Evolutionary conservation across 2,888 invertebrate genomes (phyloP).

Genomic region (Morinoia aosen): DNA sequence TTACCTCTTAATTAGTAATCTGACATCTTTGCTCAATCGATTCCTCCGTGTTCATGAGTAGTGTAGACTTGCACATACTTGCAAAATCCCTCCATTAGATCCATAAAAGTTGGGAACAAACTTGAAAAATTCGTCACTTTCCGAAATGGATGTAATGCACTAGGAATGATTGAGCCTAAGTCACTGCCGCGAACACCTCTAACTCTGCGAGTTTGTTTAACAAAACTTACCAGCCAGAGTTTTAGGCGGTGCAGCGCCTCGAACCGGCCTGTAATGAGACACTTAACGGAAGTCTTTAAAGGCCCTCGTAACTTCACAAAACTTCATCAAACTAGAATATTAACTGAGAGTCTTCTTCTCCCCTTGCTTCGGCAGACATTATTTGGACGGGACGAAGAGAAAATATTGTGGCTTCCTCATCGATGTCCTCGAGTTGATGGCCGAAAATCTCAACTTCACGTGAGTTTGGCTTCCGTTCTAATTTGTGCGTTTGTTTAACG

Average conservation of each 20-base stretch:
- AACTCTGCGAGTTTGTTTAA: constrained; percentile 19
- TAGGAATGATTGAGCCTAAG: neutral
- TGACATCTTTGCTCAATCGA: no score
- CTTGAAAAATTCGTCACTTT: no score
- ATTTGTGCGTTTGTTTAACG: neutral
- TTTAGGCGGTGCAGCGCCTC: neutral
- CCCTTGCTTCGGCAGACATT: neutral
- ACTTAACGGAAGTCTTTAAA: constrained; percentile 39
- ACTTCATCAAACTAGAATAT: constrained; percentile 30
- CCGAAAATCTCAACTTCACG: neutral
- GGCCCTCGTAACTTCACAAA: neutral
- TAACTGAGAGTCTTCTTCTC: constrained; percentile 19
- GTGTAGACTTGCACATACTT: no score
- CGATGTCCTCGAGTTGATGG: neutral
- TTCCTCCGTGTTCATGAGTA: no score
- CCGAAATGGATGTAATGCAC: neutral
- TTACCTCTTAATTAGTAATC: no score
- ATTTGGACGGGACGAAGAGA: neutral
- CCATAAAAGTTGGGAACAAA: no score
- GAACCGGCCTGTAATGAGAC: constrained; percentile 21
- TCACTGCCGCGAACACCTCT: constrained; percentile 12
- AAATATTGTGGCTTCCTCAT: constrained; percentile 26
- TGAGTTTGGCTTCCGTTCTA: neutral
- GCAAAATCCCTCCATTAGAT: no score
- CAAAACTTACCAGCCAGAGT: neutral